These are phyloP conservation scores for Drosophila differens DNA, from an alignment of 2,888 invertebrate species.

Conservation along the genomic window DNA sequence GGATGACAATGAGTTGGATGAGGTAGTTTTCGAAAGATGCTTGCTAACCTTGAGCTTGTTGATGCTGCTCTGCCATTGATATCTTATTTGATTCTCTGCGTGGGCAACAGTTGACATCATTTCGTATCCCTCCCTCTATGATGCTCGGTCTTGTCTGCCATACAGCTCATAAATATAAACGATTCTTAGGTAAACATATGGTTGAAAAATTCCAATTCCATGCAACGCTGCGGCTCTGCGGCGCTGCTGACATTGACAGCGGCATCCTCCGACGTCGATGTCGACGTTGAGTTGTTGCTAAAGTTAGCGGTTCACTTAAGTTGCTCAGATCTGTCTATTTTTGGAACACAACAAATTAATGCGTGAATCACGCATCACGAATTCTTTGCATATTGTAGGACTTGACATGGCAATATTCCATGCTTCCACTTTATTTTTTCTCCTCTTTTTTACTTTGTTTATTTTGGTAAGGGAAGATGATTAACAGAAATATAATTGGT, in stretches of 20 bases:
- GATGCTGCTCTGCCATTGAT: not conserved
- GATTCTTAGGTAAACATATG: slow-evolving; percentile 45
- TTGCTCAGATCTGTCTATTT: slow-evolving; percentile 54
- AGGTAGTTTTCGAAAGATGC: slow-evolving; percentile 71
- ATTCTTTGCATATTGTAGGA: slow-evolving; percentile 48
- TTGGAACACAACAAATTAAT: slow-evolving; percentile 36
- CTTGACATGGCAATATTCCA: slow-evolving; percentile 43
- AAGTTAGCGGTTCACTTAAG: slow-evolving; percentile 46
- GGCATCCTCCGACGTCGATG: slow-evolving; percentile 44
- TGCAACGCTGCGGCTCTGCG: slow-evolving; percentile 34
- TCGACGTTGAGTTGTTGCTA: slow-evolving; percentile 12
- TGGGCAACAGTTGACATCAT: slow-evolving; percentile 51
- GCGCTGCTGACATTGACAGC: slow-evolving; percentile 65
- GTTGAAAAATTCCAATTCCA: slow-evolving; percentile 50
- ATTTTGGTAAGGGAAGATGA: slow-evolving; percentile 3
- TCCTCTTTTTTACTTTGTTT: slow-evolving; percentile 6
- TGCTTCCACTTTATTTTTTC: slow-evolving; percentile 1
- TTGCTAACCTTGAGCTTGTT: slow-evolving; percentile 59
- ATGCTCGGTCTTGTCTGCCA: slow-evolving; percentile 9
- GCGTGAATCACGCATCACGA: slow-evolving; percentile 59
- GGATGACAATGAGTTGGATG: slow-evolving; percentile 87
- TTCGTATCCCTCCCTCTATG: slow-evolving; percentile 13
- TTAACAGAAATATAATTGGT: slow-evolving; percentile 31
- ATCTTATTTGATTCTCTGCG: slow-evolving; percentile 11
- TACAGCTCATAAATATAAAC: slow-evolving; percentile 21